Evolutionary conservation across 2,888 invertebrate species (phyloP).

Genomic region (Aphodius sticticus): DNA sequence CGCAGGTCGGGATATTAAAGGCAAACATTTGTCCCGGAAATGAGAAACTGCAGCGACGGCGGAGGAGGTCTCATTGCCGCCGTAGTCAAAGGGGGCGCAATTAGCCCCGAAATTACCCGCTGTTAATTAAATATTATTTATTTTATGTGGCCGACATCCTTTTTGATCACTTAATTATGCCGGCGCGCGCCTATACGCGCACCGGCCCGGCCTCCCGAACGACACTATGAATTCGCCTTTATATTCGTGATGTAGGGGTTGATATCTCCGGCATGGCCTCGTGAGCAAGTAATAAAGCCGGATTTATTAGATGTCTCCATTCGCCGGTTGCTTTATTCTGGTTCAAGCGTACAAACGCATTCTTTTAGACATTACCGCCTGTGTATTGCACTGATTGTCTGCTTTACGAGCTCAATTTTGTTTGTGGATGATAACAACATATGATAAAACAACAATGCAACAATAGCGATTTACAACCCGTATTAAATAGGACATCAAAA

Average conservation of each 20-base stretch:
- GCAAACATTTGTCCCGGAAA: constrained; percentile 32
- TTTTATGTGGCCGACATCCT: constrained; percentile 26
- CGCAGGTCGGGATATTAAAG: constrained; percentile 24
- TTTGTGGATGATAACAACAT: too few relatives aligned
- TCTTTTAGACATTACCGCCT: background rate
- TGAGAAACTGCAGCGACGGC: constrained; percentile 27
- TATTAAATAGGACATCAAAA: too few relatives aligned
- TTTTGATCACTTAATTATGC: constrained; percentile 20
- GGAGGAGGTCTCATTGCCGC: background rate
- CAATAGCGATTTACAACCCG: too few relatives aligned
- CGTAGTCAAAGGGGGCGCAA: constrained; percentile 25
- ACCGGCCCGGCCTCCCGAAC: background rate
- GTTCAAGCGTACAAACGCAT: background rate
- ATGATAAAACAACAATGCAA: too few relatives aligned
- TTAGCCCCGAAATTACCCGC: constrained; percentile 31
- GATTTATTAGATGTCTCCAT: background rate
- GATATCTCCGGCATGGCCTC: background rate
- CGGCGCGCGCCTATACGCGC: background rate
- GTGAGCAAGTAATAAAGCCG: background rate
- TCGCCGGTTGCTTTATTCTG: background rate
- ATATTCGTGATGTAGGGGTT: background rate
- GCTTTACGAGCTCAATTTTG: too few relatives aligned
- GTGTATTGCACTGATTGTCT: too few relatives aligned
- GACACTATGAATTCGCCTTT: background rate
- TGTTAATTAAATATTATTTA: constrained; percentile 35